phyloP scores from a whole-genome alignment of 1,140 invertebrate species.

The Trichoplusia ni region DNA sequence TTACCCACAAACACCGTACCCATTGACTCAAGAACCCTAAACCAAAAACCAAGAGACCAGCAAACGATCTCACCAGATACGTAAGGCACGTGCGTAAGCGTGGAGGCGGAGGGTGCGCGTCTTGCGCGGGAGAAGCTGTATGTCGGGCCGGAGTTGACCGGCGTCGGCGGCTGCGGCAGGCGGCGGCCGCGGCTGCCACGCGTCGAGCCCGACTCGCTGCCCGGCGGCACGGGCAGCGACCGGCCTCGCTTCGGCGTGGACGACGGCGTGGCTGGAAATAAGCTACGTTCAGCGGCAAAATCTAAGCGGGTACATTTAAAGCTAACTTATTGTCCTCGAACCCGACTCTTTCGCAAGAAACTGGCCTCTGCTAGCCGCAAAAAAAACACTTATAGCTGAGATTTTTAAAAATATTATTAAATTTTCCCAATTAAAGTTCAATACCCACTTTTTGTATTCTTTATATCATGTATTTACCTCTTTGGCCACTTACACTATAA shows the following conservation, averaged over 20 bases:
- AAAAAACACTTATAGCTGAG: not conserved
- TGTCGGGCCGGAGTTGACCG: constrained; percentile 3
- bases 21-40: too few species aligned
- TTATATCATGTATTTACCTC: too few species aligned
- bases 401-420: too few species aligned
- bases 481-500: too few species aligned
- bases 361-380: not conserved
- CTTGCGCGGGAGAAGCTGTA: constrained; percentile 29
- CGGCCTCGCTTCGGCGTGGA: constrained; percentile 75
- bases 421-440: too few species aligned
- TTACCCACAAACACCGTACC: too few species aligned
- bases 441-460: too few species aligned
- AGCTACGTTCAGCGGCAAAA: too few species aligned
- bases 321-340: too few species aligned
- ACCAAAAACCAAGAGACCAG: too few species aligned
- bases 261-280: constrained; percentile 65
- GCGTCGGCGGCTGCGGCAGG: constrained; percentile 50
- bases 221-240: constrained; percentile 66
- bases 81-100: constrained; percentile 69
- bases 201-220: constrained; percentile 61
- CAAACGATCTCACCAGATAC: constrained; percentile 51
- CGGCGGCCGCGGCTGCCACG: constrained; percentile 53
- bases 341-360: too few species aligned
- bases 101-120: constrained; percentile 31
- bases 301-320: too few species aligned